phyloP scores from a whole-genome alignment of 2,113 vertebrate species.

The Dicrurus megarhynchus region DNA sequence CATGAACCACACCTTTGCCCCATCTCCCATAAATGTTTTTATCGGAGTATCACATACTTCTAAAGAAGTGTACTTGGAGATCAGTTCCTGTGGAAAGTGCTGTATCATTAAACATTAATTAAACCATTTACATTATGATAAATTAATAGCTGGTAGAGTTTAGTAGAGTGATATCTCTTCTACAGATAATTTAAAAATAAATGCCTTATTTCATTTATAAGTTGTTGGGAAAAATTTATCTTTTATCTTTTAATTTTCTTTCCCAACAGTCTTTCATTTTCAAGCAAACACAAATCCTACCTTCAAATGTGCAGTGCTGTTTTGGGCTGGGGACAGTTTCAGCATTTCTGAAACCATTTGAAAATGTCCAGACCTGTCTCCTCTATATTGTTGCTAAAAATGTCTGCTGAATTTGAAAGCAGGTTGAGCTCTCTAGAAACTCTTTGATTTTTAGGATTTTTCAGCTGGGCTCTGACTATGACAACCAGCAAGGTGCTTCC shows the following conservation, averaged over 20 bases:
- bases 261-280: neutral
- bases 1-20: neutral
- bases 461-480: neutral
- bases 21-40: neutral
- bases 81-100: neutral
- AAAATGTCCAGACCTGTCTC: neutral
- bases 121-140: slow-evolving; percentile 2
- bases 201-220: neutral
- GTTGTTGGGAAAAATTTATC: neutral
- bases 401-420: slow-evolving; percentile 7
- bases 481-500: neutral
- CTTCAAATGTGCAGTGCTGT: neutral
- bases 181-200: neutral
- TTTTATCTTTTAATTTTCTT: neutral
- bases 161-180: neutral
- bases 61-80: neutral
- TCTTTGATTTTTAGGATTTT: neutral
- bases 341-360: neutral
- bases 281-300: neutral
- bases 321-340: neutral
- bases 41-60: neutral
- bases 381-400: neutral
- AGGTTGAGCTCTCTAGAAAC: neutral
- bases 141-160: neutral
- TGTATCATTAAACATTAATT: slow-evolving; percentile 18